Base-by-base conservation (phyloP, 2,888 invertebrate genomes). In the Scaptomyza caliginosa region DNA sequence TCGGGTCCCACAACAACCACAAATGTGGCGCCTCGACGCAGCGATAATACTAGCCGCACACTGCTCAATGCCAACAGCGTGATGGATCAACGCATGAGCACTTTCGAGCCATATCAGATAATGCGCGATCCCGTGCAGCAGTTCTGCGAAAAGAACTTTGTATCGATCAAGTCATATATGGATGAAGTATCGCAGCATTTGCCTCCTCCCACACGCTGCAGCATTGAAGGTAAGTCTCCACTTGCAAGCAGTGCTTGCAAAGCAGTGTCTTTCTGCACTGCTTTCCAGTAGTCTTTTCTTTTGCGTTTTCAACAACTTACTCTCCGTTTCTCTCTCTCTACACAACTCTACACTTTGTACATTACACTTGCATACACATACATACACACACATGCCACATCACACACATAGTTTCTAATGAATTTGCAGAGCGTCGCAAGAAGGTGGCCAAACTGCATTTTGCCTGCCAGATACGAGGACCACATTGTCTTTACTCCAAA, bases 111-210 rank as follows among this genome's bases (percentile, higher is more conserved):
- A 3, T 96, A 96, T 85, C 96, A 96, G n/a, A 91, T 91, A 38
- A 96, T 96, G 96, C 91, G 96, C 21, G 96, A 97, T 90, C 96
- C 96, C 0, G 97, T 98, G 36, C 97, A 97, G 88, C 97, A 98
- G 91, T 98, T 98, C 92, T 98, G 98, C 91, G 98, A 98, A 91
- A 98, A 98, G 91, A 97, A 98, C 89, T 92, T 97, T 72, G 95
- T 96, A 76, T 98, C 97, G 90, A 98, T 98, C 58, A 96, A 97
- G 90, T 93, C 94, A 17, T 98, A 96, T 88, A 97, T 98, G 95
- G 96, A 96, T 79, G 96, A 96, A 88, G 94, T 98, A 4, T 95
- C 95, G 24, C 93, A 96, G 66, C 93, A 95, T 86, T 93, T 98
- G 86, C 98, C 98, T 11, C 95, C 98, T 38, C 98, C 98, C 0